Evolutionary conservation across 1,140 invertebrate species (phyloP), one percentile per base, ranked within the genome.

Genomic region (Thaumatotibia leucotreta): DNA sequence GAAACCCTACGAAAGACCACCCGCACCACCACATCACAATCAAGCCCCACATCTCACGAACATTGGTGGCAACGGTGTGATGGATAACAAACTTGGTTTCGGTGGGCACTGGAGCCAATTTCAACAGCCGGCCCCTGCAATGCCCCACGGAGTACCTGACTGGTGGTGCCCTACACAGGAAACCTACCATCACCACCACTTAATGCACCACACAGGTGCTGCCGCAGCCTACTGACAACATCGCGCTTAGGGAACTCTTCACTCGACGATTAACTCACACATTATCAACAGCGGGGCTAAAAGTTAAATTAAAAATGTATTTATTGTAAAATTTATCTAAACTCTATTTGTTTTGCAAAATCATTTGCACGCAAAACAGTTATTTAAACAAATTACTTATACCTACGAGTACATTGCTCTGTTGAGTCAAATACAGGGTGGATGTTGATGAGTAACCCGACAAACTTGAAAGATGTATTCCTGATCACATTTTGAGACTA

Each of bases 131-230:
- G 80, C 87, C n/a, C 83, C 85, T 11, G 35, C 84, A 32, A 76
- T 89, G 58, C 82, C 88, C 2, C 86, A 86, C 63, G 85, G 79
- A 1, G 85, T 90, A 2, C 85, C 88, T 0, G 91, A 92, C 29
- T 92, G 91, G 91, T 92, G 89, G 82, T 91, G 91, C 69, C 91
- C 89, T 8, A 82, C 89, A n/a, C 88, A 90, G 68, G 88, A 89
- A 65, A 74, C 85, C 24, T 90, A 90, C 64, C 86, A 90, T 69
- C 88, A 90, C 65, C 84, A 91, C 49, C 89, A 92, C 61, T 77
- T 91, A 62, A 89, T 91, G 84, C 91, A 91, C 68, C 88, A 90
- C 69, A 84, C 89, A 1, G 88, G 91, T 1, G 89, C 91, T 1
- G 88, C 89, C 17, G 88, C 91, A 29, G 91, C 91, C 4, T 92